Base-by-base conservation (phyloP, 2,888 invertebrate species). In the Pollenia labialis region DNA sequence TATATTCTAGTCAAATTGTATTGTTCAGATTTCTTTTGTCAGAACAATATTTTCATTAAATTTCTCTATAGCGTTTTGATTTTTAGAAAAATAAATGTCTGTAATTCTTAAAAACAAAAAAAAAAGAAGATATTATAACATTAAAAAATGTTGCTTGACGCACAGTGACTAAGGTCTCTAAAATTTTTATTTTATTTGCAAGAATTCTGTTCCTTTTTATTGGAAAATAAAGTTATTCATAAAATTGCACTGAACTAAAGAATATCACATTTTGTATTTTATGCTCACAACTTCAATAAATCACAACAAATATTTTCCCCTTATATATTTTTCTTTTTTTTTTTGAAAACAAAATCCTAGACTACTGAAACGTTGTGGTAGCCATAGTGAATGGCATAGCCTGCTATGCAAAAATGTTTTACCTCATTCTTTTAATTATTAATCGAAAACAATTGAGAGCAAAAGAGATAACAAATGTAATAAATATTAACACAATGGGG, bases 291-390 rank as follows among this genome's bases (percentile, higher is more conserved):
- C 48, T 68, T 68, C 56, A 72, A 72, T 54, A 54, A 68, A 60
- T 56, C 66, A 81, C 58, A 52, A 80, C 18, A 75, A n/a, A 48
- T 50, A 56, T 50, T 50, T 46, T 52, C 18, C 40, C 54, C 50
- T 11, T 4, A 32, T 32, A 32, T 32, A 32, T 32, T 32, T 32
- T 50, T 0, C 10, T 16, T 60, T 76, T 68, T 58, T 58, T 82
- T 81, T 74, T 64, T 32, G 12, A 66, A 58, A 81, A 81, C 81
- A 81, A 82, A 69, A 62, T 62, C 52, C 52, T 75, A 76, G 75
- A 69, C 81, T 82, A 75, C 52, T 69, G 32, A 58, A 82, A 82
- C 82, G 75, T 76, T 82, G 75, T 69, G 75, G 82, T 76, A 76
- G 68, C 82, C 82, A 76, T 75, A 82, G 68, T 60, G 18, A 75